Percentiles rank a stretch among this genome's conserved stretches.
These are phyloP conservation scores for Mionectes olivaceus DNA, from an alignment of 2,797 vertebrate genomes.

Conservation along the genomic window DNA sequence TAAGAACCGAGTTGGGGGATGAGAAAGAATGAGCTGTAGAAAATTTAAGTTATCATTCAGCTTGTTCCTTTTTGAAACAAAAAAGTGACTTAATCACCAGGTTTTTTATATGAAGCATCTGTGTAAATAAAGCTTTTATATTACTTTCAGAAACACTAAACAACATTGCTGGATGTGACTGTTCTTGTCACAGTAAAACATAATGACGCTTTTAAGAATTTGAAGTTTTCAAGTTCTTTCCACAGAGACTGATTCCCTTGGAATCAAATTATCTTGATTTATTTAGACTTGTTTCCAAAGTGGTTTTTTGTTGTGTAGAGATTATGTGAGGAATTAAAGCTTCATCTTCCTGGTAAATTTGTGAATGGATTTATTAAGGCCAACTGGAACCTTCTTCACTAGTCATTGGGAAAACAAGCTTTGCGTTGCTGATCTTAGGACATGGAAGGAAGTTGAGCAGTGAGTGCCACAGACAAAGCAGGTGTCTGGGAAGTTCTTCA, in stretches of 20 bases:
- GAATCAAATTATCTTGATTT: neutral
- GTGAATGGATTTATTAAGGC: neutral
- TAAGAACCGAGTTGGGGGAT: neutral
- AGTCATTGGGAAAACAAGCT: neutral
- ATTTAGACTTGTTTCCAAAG: neutral
- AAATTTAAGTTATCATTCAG: neutral
- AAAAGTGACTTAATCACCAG: neutral
- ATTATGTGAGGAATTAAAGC: neutral
- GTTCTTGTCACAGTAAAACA: neutral
- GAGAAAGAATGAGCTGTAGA: neutral
- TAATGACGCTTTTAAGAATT: neutral
- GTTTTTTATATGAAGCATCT: neutral
- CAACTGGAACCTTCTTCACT: neutral
- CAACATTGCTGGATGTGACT: neutral
- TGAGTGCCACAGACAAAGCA: neutral
- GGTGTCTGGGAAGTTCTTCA: neutral
- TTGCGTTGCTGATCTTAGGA: neutral
- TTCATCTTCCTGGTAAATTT: neutral
- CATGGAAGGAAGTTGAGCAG: neutral
- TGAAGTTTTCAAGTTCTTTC: neutral
- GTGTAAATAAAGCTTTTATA: neutral
- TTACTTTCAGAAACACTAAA: neutral
- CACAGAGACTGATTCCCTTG: neutral
- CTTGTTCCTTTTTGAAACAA: neutral
- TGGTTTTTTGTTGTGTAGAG: neutral